Evolutionary conservation across 2,888 invertebrate genomes (phyloP), one percentile per base, ranked within the genome.

Genomic region (Margaritifera margaritifera): DNA sequence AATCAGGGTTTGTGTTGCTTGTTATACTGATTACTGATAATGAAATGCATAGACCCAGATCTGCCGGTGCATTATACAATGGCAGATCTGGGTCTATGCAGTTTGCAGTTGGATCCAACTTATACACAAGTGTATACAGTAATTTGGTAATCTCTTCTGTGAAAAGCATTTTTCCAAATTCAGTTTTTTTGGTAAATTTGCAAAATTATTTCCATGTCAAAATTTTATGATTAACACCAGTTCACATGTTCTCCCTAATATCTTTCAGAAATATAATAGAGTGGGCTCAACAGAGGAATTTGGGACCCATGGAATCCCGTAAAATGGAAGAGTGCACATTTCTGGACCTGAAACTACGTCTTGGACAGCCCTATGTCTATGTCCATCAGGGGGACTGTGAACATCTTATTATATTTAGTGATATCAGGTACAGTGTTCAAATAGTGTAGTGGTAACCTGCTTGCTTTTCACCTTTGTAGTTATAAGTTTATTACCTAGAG

Each of bases 321-420:
- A 67, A 63, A 19, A 89, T 89, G 89, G 86, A 84, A 57, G 75
- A 80, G 6, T 78, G 80, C 0, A 80, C 72, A 20, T 87, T 90
- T 71, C 73, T 79, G 63, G 88, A 89, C 71, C 78, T 90, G 27
- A 82, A 69, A 19, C 53, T 89, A 2, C 72, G 83, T 63, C 76
- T 90, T 19, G 95, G 95, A 0, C 92, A 93, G 84, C 94, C 94
- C 0, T 94, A 94, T 92, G 92, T 98, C 0, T 98, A 95, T 91
- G 92, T 94, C 72, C 98, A 98, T 91, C 95, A 96, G 89, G 97
- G 96, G 15, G 92, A 93, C 85, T 98, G 98, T 90, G 97, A 98
- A 90, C 98, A 98, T 90, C 88, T 97, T 3, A 92, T 98, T 84
- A 92, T 94, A 1, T 94, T 98, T 88, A 94, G 94, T 0, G 95